phyloP scores from a whole-genome alignment of 2,113 vertebrate species.

The Mobula hypostoma region DNA sequence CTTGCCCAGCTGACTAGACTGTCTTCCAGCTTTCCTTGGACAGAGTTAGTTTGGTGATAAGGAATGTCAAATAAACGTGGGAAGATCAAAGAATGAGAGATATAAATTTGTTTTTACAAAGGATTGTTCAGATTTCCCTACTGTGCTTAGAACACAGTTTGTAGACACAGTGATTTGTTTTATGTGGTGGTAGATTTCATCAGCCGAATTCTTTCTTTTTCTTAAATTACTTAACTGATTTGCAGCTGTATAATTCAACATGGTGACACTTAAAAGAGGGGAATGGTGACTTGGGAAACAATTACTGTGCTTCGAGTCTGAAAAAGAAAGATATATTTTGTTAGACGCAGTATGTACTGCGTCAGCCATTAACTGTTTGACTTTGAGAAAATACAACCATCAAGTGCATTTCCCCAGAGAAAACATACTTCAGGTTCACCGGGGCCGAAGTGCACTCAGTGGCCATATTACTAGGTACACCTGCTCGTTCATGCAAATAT shows the following conservation, averaged over 20 bases:
- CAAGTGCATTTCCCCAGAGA: background rate
- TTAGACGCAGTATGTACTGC: background rate
- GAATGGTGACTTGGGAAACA: background rate
- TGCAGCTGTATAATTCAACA: background rate
- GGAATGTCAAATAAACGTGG: background rate
- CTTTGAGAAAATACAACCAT: background rate
- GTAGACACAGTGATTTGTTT: background rate
- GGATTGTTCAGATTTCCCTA: background rate
- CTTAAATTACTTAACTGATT: background rate
- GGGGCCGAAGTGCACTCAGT: too few relatives aligned
- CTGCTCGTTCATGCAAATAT: too few relatives aligned
- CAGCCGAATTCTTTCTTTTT: background rate
- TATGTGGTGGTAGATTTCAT: background rate
- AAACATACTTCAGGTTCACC: background rate
- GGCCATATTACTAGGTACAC: too few relatives aligned
- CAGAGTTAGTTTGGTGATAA: background rate
- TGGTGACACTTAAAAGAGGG: background rate
- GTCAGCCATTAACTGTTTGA: background rate
- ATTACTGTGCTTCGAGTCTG: background rate
- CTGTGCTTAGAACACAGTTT: background rate
- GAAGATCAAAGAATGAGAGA: background rate
- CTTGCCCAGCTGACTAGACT: too few relatives aligned
- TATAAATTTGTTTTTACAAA: background rate
- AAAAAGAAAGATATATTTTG: background rate
- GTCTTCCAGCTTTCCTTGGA: background rate